Percentiles rank a stretch among this genome's conserved stretches.
Evolutionary conservation across 1,140 invertebrate species (phyloP).

Genomic region (Trachymyrmex septentrionalis): DNA sequence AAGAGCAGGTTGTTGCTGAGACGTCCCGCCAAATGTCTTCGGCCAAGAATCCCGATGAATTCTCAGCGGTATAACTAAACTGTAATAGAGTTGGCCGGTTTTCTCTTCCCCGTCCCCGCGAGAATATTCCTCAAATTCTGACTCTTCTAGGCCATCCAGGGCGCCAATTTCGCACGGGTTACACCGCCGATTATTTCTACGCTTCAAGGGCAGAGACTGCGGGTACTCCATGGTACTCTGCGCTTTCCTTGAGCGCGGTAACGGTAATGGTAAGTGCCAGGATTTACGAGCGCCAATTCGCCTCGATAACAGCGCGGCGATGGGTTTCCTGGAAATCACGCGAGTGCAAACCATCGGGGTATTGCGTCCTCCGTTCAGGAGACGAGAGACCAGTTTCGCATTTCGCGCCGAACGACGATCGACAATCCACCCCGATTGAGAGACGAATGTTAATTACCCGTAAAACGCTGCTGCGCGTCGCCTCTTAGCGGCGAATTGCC

Average conservation of each 20-base stretch:
- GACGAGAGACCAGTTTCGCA: neutral
- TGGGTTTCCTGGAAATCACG: conserved; percentile 72
- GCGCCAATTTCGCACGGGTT: conserved; percentile 70
- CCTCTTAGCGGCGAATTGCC: conserved; percentile 54
- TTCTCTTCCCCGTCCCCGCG: neutral
- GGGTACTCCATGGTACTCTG: conserved; percentile 37
- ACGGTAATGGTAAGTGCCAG: conserved; percentile 81
- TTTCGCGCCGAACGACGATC: conserved; percentile 26
- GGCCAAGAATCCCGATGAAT: conserved; percentile 60
- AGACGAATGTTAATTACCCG: conserved; percentile 74
- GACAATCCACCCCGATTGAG: conserved; percentile 65
- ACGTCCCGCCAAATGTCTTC: conserved; percentile 66
- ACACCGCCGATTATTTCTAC: conserved; percentile 63
- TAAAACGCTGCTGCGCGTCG: conserved; percentile 65
- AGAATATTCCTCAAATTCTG: conserved; percentile 7
- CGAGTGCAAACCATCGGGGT: conserved; percentile 57
- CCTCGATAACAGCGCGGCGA: conserved; percentile 65
- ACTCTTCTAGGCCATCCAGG: conserved; percentile 60
- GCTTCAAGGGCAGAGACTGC: conserved; percentile 70
- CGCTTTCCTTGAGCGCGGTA: conserved; percentile 66
- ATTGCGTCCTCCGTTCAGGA: conserved; percentile 8
- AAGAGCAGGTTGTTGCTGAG: conserved; percentile 46
- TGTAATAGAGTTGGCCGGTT: conserved; percentile 8
- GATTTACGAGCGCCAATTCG: conserved; percentile 80
- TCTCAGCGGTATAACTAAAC: conserved; percentile 29